A percentile compares a stretch with the other conserved stretches of the same genome.
These are phyloP conservation scores for Regulus satrapa DNA, from an alignment of 2,113 vertebrate species.

Conservation along the genomic window DNA sequence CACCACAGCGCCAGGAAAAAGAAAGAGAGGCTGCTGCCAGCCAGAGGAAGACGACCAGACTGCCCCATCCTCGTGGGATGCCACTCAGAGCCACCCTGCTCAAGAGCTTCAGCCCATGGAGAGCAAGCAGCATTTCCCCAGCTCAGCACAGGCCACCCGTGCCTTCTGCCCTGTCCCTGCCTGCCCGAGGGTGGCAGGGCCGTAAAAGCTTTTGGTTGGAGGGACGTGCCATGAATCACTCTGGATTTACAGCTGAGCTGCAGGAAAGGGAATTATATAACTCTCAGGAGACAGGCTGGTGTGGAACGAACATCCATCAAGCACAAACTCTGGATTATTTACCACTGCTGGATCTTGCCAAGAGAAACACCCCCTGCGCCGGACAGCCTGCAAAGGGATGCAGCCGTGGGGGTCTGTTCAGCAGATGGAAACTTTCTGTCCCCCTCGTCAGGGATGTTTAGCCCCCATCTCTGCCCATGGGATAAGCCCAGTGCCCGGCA, in stretches of 20 bases:
- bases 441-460: neutral
- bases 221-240: conserved; percentile 6
- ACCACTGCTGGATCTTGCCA: neutral
- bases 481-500: accelerated
- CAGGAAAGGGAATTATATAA: conserved; percentile 31
- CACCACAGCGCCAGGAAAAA: neutral
- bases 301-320: conserved; percentile 4
- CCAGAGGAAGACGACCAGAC: neutral
- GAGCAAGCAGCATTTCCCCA: neutral
- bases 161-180: neutral
- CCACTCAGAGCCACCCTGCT: neutral
- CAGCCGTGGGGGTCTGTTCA: neutral
- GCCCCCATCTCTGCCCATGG: accelerated
- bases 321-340: conserved; percentile 36
- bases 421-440: neutral
- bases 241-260: conserved; percentile 35
- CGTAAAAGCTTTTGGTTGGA: neutral
- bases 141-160: accelerated
- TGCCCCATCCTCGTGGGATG: neutral
- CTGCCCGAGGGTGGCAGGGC: neutral
- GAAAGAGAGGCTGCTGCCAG: neutral
- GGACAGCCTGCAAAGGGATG: neutral
- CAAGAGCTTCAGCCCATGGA: neutral
- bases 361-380: neutral
- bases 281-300: conserved; percentile 27